Percentiles rank a stretch among this genome's conserved stretches.
These are phyloP conservation scores for Grammomys dolichurus DNA, from an alignment of 2,113 vertebrate species.

Conservation along the genomic window DNA sequence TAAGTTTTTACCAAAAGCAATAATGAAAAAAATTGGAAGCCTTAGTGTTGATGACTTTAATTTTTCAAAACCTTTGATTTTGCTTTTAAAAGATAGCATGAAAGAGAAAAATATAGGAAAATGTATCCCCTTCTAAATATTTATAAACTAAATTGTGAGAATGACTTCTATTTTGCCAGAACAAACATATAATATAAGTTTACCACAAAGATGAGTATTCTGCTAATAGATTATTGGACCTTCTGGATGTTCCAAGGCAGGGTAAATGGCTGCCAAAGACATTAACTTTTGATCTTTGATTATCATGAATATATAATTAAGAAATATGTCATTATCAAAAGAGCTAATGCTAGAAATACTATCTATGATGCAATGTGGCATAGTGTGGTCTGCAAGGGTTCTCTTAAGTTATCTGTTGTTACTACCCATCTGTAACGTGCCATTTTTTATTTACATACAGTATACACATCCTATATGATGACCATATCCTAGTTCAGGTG, in stretches of 20 bases:
- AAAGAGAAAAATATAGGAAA: not conserved
- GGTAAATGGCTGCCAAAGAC: not conserved
- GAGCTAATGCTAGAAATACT: not conserved
- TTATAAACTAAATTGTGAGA: not conserved
- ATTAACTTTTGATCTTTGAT: constrained; percentile 1
- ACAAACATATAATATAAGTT: not conserved
- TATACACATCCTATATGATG: not conserved
- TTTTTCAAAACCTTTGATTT: not conserved
- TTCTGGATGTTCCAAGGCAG: not conserved
- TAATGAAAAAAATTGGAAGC: constrained; percentile 42
- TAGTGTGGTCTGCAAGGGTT: not conserved
- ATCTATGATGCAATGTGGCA: not conserved
- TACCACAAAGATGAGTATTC: not conserved
- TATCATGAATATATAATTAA: not conserved
- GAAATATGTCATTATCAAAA: not conserved
- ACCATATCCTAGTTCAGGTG: too few species aligned
- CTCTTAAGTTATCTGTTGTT: not conserved
- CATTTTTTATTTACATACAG: not conserved
- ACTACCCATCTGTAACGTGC: fast-evolving
- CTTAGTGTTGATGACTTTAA: not conserved
- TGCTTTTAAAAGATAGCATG: not conserved
- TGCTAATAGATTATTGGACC: not conserved
- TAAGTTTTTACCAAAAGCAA: not conserved
- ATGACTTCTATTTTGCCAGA: not conserved
- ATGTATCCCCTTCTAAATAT: not conserved